Evolutionary conservation across 1,140 invertebrate species (phyloP), one percentile per base, ranked within the genome.

Genomic region (Mercenaria mercenaria): DNA sequence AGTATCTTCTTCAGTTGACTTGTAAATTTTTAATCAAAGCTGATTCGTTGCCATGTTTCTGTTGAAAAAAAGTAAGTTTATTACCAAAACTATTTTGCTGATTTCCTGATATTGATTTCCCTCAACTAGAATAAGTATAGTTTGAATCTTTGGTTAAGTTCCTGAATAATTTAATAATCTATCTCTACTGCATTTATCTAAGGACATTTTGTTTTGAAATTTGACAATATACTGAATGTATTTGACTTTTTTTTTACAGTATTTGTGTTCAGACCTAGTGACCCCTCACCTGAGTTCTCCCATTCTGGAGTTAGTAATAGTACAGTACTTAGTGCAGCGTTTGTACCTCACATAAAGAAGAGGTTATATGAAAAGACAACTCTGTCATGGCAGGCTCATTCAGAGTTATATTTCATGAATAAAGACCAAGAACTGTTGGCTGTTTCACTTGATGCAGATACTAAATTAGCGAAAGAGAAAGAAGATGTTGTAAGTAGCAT

Each of bases 321-420:
- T 43, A 23, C 3, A 41, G 37, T 80, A 4, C 11, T 67, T 13
- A 80, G 37, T 82, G 77, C 84, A 43, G 34, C 37, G 15, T 82
- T 81, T 50, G 64, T 82, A 69, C 77, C 90, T 88, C 90, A 88
- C 76, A 26, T 18, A 37, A 84, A 88, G 52, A 83, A 87, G 77
- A 82, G 80, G 43, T 37, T 32, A 18, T 87, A 83, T 64, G 52
- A 72, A 52, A 50, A 56, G 39, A 91, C 84, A 72, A 74, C 83
- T 61, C 85, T 86, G 32, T 76, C 85, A 41, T 89, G 87, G 87
- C 90, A 87, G 52, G 29, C 23, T 6, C 39, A 88, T 13, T 87
- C 85, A 76, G 77, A 89, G 77, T 89, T 89, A 50, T 89, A 81
- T 50, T 89, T 89, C 79, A 72, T 89, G 56, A 89, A 81, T 26